phyloP scores from a whole-genome alignment of 2,888 invertebrate species.

The Hypomecis punctinalis region DNA sequence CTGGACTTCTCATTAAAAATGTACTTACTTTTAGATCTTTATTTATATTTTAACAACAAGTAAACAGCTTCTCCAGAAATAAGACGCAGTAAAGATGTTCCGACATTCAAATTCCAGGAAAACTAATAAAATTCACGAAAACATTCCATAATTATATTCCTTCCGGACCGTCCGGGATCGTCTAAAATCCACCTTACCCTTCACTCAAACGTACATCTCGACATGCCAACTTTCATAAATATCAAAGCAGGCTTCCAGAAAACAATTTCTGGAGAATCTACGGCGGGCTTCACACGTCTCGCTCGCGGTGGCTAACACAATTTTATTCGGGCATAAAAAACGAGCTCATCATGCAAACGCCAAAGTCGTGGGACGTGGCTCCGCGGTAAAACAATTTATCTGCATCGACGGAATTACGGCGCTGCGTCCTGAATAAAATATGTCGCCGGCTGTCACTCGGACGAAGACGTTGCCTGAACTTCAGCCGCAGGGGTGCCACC shows the following conservation, averaged over 20 bases:
- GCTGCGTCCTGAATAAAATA: constrained; percentile 83
- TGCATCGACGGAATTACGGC: constrained; percentile 84
- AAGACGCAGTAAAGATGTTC: background rate
- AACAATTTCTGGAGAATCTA: constrained; percentile 78
- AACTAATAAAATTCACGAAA: constrained; percentile 27
- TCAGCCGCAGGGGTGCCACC: constrained; percentile 57
- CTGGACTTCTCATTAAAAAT: too few relatives aligned
- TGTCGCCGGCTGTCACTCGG: constrained; percentile 81
- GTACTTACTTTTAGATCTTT: too few relatives aligned
- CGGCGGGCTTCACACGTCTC: constrained; percentile 73
- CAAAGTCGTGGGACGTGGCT: constrained; percentile 80
- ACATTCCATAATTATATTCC: constrained; percentile 42
- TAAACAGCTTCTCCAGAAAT: background rate
- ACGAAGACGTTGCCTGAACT: constrained; percentile 68
- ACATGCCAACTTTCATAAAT: constrained; percentile 81
- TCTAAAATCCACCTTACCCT: constrained; percentile 65
- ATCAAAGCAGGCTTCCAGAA: constrained; percentile 77
- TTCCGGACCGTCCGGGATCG: constrained; percentile 52
- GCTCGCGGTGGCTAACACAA: constrained; percentile 78
- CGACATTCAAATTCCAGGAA: background rate
- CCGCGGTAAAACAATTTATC: constrained; percentile 85
- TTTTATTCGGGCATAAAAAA: constrained; percentile 84
- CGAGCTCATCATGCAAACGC: constrained; percentile 85
- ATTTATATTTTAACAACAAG: too few relatives aligned
- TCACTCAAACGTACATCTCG: constrained; percentile 70